Conservation (phyloP, 2,113 vertebrate species). For the Ailuropoda melanoleuca region DNA sequence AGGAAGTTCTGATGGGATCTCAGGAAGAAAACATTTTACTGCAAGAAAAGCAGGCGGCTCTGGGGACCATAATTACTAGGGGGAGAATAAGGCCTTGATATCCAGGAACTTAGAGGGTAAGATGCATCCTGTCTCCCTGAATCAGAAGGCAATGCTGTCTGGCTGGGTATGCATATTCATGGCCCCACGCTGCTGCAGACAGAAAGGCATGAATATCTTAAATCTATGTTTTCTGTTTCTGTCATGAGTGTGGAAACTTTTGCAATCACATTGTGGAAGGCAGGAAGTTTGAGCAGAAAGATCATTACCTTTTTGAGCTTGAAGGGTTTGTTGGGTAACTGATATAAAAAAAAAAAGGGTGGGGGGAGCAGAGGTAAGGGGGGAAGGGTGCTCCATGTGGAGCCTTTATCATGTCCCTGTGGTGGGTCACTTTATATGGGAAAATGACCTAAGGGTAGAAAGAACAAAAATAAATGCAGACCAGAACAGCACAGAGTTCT, state of each 20-base stretch:
- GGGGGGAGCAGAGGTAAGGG: not conserved
- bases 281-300: not conserved
- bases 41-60: not conserved
- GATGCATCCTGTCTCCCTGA: not conserved
- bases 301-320: not conserved
- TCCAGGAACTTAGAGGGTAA: not conserved
- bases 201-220: not conserved
- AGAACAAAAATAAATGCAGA: not conserved
- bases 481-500: not conserved
- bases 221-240: not conserved
- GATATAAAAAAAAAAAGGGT: not conserved
- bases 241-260: not conserved
- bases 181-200: not conserved
- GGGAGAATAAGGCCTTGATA: not conserved
- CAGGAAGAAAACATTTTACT: not conserved
- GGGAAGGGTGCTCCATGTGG: not conserved
- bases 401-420: not conserved
- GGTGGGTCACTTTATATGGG: not conserved
- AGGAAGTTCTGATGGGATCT: not conserved
- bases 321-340: not conserved
- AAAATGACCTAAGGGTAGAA: not conserved
- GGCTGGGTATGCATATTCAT: not conserved
- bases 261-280: not conserved
- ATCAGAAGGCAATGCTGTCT: not conserved
- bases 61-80: not conserved